phyloP scores from a whole-genome alignment of 2,888 invertebrate genomes.

The Thera obeliscata region DNA sequence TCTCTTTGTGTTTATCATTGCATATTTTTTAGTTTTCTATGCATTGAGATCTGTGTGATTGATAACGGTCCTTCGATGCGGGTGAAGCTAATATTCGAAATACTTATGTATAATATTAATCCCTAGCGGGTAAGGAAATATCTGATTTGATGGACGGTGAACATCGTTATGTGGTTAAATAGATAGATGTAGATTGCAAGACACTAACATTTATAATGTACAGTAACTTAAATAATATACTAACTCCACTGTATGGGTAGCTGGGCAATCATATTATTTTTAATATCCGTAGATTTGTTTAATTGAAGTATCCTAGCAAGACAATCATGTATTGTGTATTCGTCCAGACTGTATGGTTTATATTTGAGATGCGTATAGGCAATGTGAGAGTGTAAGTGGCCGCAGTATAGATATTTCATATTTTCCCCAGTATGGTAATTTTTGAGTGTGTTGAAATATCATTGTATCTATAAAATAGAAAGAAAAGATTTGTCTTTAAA shows the following conservation, averaged over 20 bases:
- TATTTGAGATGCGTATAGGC: conserved; percentile 53
- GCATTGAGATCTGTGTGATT: conserved; percentile 48
- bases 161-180: conserved; percentile 65
- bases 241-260: conserved; percentile 82
- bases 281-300: conserved; percentile 71
- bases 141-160: conserved; percentile 53
- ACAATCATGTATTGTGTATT: conserved; percentile 70
- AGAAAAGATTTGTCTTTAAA: conserved; percentile 48
- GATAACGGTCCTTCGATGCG: conserved; percentile 37
- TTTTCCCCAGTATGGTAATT: conserved; percentile 43
- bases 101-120: conserved; percentile 55
- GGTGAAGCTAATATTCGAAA: conserved; percentile 47
- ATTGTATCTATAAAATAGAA: conserved; percentile 44
- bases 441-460: conserved; percentile 46
- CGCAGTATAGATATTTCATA: conserved; percentile 47
- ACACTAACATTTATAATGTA: conserved; percentile 73
- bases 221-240: conserved; percentile 73
- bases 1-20: conserved; percentile 56
- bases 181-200: conserved; percentile 73
- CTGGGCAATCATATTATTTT: conserved; percentile 82
- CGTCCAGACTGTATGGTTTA: conserved; percentile 62
- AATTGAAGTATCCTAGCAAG: conserved; percentile 59
- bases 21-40: conserved; percentile 51
- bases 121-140: conserved; percentile 52
- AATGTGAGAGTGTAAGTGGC: conserved; percentile 54